Conservation (phyloP, 1,140 invertebrate genomes). For the Megathymus violae region DNA sequence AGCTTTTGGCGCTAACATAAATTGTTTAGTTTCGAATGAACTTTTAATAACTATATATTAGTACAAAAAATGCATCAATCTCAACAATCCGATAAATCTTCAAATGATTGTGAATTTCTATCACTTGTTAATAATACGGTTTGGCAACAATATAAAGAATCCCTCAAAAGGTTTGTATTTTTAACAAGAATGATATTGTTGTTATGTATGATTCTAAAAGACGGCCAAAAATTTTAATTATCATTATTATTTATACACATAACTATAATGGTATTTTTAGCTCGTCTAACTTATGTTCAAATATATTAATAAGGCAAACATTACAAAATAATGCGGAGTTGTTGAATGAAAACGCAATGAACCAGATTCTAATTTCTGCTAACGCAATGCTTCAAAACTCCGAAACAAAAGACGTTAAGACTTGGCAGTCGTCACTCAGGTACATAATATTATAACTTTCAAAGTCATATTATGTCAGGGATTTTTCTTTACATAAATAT, state of each 20-base stretch:
- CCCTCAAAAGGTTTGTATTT: slow-evolving; percentile 52
- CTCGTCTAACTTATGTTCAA: slow-evolving; percentile 54
- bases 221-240: no score
- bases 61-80: slow-evolving; percentile 9
- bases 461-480: background rate
- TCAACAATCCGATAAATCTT: slow-evolving; percentile 3
- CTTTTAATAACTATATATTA: no score
- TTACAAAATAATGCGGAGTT: slow-evolving; percentile 48
- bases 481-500: background rate
- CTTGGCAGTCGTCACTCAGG: slow-evolving; percentile 57
- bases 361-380: slow-evolving; percentile 44
- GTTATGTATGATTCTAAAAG: no score
- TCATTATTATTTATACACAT: background rate
- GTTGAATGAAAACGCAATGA: slow-evolving; percentile 37
- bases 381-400: slow-evolving; percentile 45
- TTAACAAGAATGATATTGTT: no score
- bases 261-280: no score
- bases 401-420: slow-evolving; percentile 42
- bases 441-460: slow-evolving; percentile 36
- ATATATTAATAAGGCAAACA: slow-evolving; percentile 50
- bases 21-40: no score
- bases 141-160: slow-evolving; percentile 55
- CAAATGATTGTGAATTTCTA: slow-evolving; percentile 10
- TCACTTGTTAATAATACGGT: slow-evolving; percentile 34
- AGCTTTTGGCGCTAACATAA: background rate